phyloP scores from a whole-genome alignment of 2,888 invertebrate species.

The Yponomeuta malinellus region DNA sequence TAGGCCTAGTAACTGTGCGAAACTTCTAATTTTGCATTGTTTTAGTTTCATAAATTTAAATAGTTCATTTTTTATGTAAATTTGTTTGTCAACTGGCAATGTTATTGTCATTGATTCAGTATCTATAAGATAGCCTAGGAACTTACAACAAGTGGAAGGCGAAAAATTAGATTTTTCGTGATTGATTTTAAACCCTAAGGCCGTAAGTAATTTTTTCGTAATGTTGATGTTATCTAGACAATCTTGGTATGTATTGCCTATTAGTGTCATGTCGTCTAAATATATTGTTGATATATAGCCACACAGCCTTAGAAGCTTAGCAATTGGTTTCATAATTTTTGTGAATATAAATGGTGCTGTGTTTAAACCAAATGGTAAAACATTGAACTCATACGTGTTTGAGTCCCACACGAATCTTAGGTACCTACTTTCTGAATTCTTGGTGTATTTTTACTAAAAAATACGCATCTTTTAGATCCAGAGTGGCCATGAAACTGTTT shows the following conservation, averaged over 20 bases:
- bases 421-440: slow-evolving; percentile 14
- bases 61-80: slow-evolving; percentile 17
- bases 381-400: slow-evolving; percentile 19
- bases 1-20: slow-evolving; percentile 24
- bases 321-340: slow-evolving; percentile 19
- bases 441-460: slow-evolving; percentile 16
- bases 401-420: slow-evolving; percentile 16
- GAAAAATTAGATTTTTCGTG: slow-evolving; percentile 21
- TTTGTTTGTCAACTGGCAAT: slow-evolving; percentile 23
- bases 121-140: slow-evolving; percentile 17
- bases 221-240: slow-evolving; percentile 3
- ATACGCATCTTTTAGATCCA: slow-evolving; percentile 17
- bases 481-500: slow-evolving; percentile 3
- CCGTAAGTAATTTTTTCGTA: slow-evolving; percentile 14
- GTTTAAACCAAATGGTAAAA: slow-evolving; percentile 17
- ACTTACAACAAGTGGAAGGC: slow-evolving; percentile 18
- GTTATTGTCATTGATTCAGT: slow-evolving; percentile 16
- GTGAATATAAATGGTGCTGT: slow-evolving; percentile 19
- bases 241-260: slow-evolving; percentile 14
- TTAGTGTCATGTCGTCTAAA: slow-evolving; percentile 20
- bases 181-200: slow-evolving; percentile 23
- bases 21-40: slow-evolving; percentile 23
- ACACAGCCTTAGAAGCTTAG: slow-evolving; percentile 17
- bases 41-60: slow-evolving; percentile 16
- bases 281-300: slow-evolving; percentile 22